A percentile compares a stretch with the other conserved stretches of the same genome.
Conservation (phyloP, 64 coral and sea anemone genomes). For the Astreopora myriophthalma region DNA sequence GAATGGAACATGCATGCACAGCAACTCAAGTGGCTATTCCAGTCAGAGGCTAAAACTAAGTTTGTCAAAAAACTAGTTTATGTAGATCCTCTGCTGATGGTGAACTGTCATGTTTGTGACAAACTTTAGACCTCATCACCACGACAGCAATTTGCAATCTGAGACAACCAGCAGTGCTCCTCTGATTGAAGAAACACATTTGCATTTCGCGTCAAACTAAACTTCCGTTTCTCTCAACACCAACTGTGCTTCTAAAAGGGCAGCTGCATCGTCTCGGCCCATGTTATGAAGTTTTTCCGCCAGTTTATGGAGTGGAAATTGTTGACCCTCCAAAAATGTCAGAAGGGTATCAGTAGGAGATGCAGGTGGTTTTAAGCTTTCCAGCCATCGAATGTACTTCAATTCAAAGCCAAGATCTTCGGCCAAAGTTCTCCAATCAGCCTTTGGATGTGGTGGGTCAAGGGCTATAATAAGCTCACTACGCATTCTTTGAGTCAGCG, state of each 20-base stretch:
- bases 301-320: neutral
- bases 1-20: too few relatives aligned
- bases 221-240: neutral
- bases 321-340: neutral
- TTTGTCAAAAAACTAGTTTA: too few relatives aligned
- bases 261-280: neutral
- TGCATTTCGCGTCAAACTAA: neutral
- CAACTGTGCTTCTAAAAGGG: neutral
- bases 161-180: neutral
- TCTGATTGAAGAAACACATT: neutral
- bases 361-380: neutral
- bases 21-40: too few relatives aligned
- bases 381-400: neutral
- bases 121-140: too few relatives aligned
- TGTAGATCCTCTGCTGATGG: too few relatives aligned
- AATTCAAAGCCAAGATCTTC: neutral
- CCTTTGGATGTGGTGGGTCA: constrained; percentile 14
- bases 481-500: neutral
- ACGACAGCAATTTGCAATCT: neutral
- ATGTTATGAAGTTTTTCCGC: neutral
- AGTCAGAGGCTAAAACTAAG: too few relatives aligned
- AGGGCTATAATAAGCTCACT: neutral
- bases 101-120: too few relatives aligned
- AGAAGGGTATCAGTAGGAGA: constrained; percentile 9
- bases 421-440: constrained; percentile 19